Base-by-base conservation (phyloP, 2,888 invertebrate genomes). In the Trachelus iudaicus region DNA sequence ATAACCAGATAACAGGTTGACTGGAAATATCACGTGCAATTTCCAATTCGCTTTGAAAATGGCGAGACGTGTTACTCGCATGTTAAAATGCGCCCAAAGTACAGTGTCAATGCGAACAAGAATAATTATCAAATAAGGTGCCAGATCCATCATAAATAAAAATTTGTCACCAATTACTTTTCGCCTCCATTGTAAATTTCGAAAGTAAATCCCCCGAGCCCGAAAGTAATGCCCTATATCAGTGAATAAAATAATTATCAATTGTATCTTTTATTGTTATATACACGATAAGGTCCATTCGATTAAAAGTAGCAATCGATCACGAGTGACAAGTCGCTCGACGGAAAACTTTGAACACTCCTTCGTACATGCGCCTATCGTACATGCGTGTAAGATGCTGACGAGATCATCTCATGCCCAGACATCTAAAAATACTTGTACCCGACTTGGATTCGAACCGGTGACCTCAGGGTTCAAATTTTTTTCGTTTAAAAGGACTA, bases 391-490 rank as follows among this genome's bases (percentile, higher is more conserved):
- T 33, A 71, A 30, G 71, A 71, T 13, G 71, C 71, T 33, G 34
- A 71, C 31, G 31, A 34, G 31, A 34, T 71, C 71, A 13, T 71
- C 71, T 23, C 13, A 71, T 71, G 71, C 71, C 71, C 34, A 56
- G 56, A 56, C 56, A 71, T 71, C 71, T 71, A 71, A 30, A 71
- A 71, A 71, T 71, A 71, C 71, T 11, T 71, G 71, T 31, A 71
- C 30, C 23, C 71, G 30, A 33, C 71, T 33, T 31, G 71, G 71
- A 71, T 34, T 71, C 23, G 71, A 71, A 71, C 71, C 34, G 30
- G 30, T 71, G 71, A 34, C 34, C 71, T 33, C 4, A 34, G 6
- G 34, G 23, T 34, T 3, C 23, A 30, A 11, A 31, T 71, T 71
- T 69, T 71, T 6, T 23, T 56, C 23, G 0, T 56, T 9, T 2